These are phyloP conservation scores for Rhynchonycteris naso DNA, from an alignment of 2,797 vertebrate genomes.

Conservation along the genomic window DNA sequence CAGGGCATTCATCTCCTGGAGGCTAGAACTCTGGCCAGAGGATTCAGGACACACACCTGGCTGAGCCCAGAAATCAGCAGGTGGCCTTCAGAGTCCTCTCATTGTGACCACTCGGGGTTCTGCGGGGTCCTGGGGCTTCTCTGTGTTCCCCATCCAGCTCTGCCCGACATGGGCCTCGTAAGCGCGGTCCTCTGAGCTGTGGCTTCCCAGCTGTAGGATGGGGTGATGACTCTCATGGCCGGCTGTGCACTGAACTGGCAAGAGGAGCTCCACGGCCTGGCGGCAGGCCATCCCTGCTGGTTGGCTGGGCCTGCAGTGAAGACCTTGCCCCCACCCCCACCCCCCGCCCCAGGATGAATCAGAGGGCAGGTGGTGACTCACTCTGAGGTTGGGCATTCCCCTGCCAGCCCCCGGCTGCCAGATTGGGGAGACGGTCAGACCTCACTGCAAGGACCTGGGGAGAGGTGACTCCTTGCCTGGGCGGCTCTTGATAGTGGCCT, in stretches of 20 bases:
- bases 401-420: not conserved
- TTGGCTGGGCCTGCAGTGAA: not conserved
- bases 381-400: slow-evolving; percentile 32
- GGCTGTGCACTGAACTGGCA: not conserved
- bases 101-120: too few species aligned
- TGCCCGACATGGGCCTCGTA: not conserved
- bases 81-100: too few species aligned
- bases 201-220: not conserved
- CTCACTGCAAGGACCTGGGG: too few species aligned
- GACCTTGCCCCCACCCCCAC: not conserved
- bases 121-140: too few species aligned
- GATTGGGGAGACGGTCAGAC: not conserved
- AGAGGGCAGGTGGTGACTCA: slow-evolving; percentile 45
- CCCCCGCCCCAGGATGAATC: not conserved
- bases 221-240: not conserved
- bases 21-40: too few species aligned
- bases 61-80: too few species aligned
- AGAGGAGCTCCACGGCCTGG: not conserved
- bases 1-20: too few species aligned
- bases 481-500: not conserved
- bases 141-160: too few species aligned
- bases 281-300: not conserved
- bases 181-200: not conserved
- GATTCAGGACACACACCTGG: too few species aligned
- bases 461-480: not conserved